Evolutionary conservation across 2,113 vertebrate species (phyloP), one percentile per base, ranked within the genome.

Genomic region (Odontophorus gujanensis): DNA sequence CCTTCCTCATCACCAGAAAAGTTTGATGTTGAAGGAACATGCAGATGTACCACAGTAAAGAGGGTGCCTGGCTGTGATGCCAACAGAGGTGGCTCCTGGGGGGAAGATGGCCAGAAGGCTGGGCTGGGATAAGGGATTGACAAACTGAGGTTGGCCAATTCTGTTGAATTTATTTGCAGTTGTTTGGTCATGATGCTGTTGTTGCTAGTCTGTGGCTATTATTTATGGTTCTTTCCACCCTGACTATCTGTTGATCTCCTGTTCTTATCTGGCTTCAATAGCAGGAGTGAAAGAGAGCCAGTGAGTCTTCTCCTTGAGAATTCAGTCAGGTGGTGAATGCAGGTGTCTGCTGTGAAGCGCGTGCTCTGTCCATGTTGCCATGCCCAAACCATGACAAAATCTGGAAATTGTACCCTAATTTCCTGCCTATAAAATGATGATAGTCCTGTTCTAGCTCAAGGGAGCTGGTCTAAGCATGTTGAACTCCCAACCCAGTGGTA

Each of bases 291-390:
- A 32, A 68, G 24, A 71, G 36, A 61, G 45, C 7, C 50, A 63
- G 50, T 15, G 71, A 32, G 10, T 48, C 2, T 67, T 48, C 2
- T 67, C 2, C 0, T 2, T 48, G 32, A 16, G 25, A 12, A 38
- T 72, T 89, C 1, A 42, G 26, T 9, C 26, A 59, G 50, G 11
- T 34, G 20, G 4, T 69, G 77, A 84, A 32, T 25, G 16, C 59
- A 36, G 18, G 18, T 58, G 76, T 4, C 16, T 30, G 30, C 55
- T 62, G 45, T 47, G 26, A 81, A 90, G 50, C 48, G 48, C 25
- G 2, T 43, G 13, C 26, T 34, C 34, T 82, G 58, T 53, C 65
- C 78, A 34, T n/a, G 38, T 63, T 47, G 14, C 34, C 13, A 20
- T 63, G 22, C 19, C 38, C 38, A 55, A 38, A 24, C 20, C 42